Evolutionary conservation across 2,113 vertebrate genomes (phyloP).

Genomic region (Anhinga rufa): DNA sequence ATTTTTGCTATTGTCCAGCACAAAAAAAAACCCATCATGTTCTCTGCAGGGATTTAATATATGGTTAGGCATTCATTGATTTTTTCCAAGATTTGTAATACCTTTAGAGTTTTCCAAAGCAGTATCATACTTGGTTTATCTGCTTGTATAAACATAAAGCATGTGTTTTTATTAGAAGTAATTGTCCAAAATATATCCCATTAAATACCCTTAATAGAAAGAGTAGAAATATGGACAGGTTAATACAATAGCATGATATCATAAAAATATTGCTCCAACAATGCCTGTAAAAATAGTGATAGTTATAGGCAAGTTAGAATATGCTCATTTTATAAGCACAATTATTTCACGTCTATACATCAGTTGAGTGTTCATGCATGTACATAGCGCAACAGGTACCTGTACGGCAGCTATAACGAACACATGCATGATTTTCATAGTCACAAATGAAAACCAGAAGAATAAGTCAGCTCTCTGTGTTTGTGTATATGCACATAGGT

Average conservation of each 20-base stretch:
- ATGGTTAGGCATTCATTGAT: conserved; percentile 1
- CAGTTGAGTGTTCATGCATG: not conserved
- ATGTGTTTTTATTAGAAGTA: not conserved
- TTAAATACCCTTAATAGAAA: not conserved
- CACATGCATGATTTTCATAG: not conserved
- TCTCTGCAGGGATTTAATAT: conserved; percentile 17
- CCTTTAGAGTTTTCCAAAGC: conserved; percentile 9
- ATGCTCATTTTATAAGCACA: not conserved
- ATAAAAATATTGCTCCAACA: not conserved
- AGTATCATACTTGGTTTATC: conserved; percentile 3
- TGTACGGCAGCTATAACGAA: not conserved
- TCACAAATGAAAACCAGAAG: not conserved
- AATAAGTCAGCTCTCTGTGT: not conserved
- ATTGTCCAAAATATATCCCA: not conserved
- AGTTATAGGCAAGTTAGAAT: not conserved
- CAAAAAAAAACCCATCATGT: not conserved
- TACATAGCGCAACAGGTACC: not conserved
- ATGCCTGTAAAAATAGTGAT: not conserved
- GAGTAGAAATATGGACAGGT: not conserved
- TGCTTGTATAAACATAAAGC: not conserved
- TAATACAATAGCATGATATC: not conserved
- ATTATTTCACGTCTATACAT: not conserved
- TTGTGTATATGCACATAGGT: not conserved
- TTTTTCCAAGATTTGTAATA: conserved; percentile 24
- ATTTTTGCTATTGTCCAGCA: conserved; percentile 2